phyloP scores from a whole-genome alignment of 1,140 invertebrate genomes.

The Drosophila pectinifera region DNA sequence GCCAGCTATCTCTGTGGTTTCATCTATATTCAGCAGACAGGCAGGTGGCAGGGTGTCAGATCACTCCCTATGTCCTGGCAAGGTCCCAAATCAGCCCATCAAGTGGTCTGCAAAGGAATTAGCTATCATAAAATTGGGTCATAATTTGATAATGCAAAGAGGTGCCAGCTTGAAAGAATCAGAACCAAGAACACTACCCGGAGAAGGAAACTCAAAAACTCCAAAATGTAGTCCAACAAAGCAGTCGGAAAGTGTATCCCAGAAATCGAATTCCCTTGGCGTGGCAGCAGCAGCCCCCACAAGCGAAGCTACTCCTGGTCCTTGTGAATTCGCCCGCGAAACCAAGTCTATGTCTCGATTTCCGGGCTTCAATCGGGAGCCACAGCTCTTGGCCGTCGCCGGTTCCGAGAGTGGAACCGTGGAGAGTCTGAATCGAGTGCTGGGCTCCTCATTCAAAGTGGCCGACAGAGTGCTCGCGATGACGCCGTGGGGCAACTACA shows the following conservation, averaged over 20 bases:
- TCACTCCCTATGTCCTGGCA: not conserved
- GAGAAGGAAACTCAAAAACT: not conserved
- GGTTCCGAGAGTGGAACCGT: slow-evolving; percentile 71
- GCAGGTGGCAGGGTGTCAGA: not conserved
- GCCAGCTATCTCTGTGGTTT: not conserved
- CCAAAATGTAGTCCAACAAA: too few relatives aligned
- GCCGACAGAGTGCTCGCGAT: slow-evolving; percentile 69
- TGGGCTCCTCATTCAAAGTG: slow-evolving; percentile 59
- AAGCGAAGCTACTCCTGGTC: not conserved
- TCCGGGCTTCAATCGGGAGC: slow-evolving; percentile 57
- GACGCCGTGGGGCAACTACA: slow-evolving; percentile 82
- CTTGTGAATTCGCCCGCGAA: not conserved
- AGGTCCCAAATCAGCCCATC: not conserved
- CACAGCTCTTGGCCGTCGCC: slow-evolving; percentile 62
- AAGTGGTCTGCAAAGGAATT: not conserved
- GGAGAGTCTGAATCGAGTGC: slow-evolving; percentile 54
- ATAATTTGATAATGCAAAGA: too few relatives aligned
- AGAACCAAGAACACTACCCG: not conserved
- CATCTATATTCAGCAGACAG: not conserved
- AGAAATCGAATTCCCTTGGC: not conserved
- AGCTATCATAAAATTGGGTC: not conserved
- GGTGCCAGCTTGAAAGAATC: not conserved
- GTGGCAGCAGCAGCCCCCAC: not conserved
- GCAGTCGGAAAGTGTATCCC: not conserved
- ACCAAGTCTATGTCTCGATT: slow-evolving; percentile 21